Base-by-base conservation (phyloP, 2,888 invertebrate species). In the Cheilosia variabilis region DNA sequence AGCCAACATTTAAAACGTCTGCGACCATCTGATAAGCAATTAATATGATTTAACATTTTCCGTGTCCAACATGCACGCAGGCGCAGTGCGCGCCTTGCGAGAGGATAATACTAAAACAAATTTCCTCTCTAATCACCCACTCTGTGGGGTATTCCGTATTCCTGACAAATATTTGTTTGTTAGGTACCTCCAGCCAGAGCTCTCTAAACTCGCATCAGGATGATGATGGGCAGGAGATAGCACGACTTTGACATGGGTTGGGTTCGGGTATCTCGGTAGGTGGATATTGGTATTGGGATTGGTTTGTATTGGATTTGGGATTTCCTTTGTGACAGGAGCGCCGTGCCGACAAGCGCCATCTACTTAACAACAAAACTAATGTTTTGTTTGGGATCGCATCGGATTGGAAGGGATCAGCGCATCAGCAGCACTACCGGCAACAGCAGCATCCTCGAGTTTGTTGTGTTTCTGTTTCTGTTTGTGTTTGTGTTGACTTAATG, bases 41-140 rank as follows among this genome's bases (percentile, higher is more conserved):
- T 81, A 86, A 86, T 86, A 81, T 86, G 86, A 86, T 86, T 86
- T 81, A 86, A 77, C 55, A 78, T 78, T 78, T 62, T 66, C 47
- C 60, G 68, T 78, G 72, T 72, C 22, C 47, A 37, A 65, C 34
- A 1, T 13, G 10, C 7, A 45, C 9, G 1, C 27, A 17, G 27
- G 37, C 17, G 13, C 63, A 47, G n/a, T 17, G 9, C 13, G 5
- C 13, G 13, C 22, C 34, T 31, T 3, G 15, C 7, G 58, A 60
- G 37, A 37, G 4, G 52, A 57, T 17, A 52, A 37, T 24, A 2
- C 62, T 41, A 75, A 75, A 58, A 65, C 57, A 75, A 69, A 79
- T 75, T 50, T 58, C 69, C 24, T 22, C 62, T 66, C 58, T 81
- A 86, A 86, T 86, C 86, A 81, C 58, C 81, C 66, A 80, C 86